Base-by-base conservation (phyloP, 2,888 invertebrate genomes). In the Agrochola litura region DNA sequence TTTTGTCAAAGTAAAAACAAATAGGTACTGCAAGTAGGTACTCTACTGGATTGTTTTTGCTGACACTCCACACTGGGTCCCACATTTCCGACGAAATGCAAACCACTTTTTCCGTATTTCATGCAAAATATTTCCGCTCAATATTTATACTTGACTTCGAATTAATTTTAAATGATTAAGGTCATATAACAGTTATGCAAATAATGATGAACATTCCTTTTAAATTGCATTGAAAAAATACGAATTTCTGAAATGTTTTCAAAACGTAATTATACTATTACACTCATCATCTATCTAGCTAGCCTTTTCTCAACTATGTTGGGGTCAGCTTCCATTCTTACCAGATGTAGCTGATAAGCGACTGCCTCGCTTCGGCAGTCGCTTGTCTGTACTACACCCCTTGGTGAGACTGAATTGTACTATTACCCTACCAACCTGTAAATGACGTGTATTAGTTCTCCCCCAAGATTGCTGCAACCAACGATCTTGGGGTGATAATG, bases 401-500 rank as follows among this genome's bases (percentile, higher is more conserved):
- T 37, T 54, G 22, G 52, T 37, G n/a, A 68, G 52, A 68, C n/a
- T 37, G 54, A 37, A 52, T 52, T 14, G 22, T 69, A 49, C 54
- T 61, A 60, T 30, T 16, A 73, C 46, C 54, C n/a, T 41, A 80
- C 64, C 22, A 52, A 25, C 6, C 41, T 25, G 43, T 64, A 63
- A 64, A 58, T 75, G 49, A 81, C 75, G 56, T 74, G 19, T 63
- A 49, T 52, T 25, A 37, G 22, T 6, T 5, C 41, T 37, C 67
- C 76, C 79, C 58, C 37, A 58, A 46, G 16, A 52, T 56, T 14
- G 14, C 63, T 81, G 76, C 79, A 75, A 58, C 16, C 25, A 54
- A 80, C 77, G 89, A 82, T 87, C 82, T 76, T 85, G 87, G 83
- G 80, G 77, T 85, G 81, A 81, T 75, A 79, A 79, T 64, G 52